Percentiles rank a stretch among this genome's conserved stretches.
phyloP scores from a whole-genome alignment of 2,888 invertebrate species.

The Cantharis rufa region DNA sequence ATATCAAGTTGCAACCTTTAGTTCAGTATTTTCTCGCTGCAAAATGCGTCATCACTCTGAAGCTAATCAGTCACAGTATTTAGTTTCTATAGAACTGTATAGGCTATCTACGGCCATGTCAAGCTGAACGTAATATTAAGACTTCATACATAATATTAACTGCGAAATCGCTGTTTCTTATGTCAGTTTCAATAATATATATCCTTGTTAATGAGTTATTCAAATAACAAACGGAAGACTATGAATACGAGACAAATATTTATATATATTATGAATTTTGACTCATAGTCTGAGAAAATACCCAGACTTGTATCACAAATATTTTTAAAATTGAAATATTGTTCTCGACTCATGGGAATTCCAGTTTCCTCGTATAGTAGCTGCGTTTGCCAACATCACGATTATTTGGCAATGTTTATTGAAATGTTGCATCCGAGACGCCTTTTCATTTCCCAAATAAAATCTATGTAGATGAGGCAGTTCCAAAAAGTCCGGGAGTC shows the following conservation, averaged over 20 bases:
- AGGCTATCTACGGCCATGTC: neutral
- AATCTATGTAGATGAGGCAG: neutral
- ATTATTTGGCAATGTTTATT: neutral
- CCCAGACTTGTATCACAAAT: neutral
- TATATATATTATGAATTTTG: neutral
- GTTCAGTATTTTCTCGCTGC: neutral
- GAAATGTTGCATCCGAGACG: neutral
- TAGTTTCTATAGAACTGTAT: neutral
- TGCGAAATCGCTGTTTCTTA: no score
- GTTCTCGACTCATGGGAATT: neutral
- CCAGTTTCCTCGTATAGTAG: neutral
- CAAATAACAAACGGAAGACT: neutral
- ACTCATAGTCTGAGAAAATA: neutral
- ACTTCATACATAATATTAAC: no score
- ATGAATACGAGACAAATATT: neutral
- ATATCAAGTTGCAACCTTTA: neutral
- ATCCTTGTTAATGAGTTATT: no score
- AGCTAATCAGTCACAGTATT: neutral
- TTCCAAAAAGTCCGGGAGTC: neutral
- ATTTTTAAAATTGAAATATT: neutral
- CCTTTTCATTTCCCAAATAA: neutral
- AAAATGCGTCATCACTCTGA: neutral
- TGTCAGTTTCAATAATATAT: no score
- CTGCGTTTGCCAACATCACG: neutral
- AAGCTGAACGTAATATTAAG: no score